A percentile compares a stretch with the other conserved stretches of the same genome.
Conservation (phyloP, 2,113 vertebrate species). For the Parotia lawesii region DNA sequence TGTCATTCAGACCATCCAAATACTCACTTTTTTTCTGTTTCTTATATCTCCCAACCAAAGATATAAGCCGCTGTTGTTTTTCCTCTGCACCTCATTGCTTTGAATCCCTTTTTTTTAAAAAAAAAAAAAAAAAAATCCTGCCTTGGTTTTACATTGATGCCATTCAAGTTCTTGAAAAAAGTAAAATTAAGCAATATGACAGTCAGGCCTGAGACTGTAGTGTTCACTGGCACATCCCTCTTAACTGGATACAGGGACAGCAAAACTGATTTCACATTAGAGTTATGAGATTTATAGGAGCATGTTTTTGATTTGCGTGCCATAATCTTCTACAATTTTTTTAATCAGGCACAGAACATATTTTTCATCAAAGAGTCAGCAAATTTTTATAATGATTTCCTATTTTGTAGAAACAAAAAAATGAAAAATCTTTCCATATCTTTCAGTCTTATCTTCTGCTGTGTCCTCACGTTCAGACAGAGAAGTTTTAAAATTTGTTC, state of each 20-base stretch:
- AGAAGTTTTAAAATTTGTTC: background rate
- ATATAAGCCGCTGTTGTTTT: background rate
- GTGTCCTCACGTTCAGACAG: background rate
- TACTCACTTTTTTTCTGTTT: background rate
- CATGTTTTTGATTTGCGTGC: fast-evolving
- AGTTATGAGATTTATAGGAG: background rate
- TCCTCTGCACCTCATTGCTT: background rate
- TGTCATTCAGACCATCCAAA: background rate
- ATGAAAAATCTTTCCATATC: background rate
- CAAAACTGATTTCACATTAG: background rate
- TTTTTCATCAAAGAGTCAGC: background rate
- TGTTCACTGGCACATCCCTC: background rate
- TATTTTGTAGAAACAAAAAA: background rate
- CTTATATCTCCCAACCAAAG: background rate
- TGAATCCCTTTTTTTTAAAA: background rate
- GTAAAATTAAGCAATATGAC: background rate
- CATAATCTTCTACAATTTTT: background rate
- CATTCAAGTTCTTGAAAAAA: background rate
- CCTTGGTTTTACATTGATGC: background rate
- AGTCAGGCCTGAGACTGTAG: background rate
- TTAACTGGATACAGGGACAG: background rate
- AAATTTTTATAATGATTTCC: background rate
- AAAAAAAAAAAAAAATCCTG: background rate
- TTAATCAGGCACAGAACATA: background rate
- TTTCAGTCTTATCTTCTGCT: background rate